These are phyloP conservation scores for Monomorium pharaonis DNA, from an alignment of 1,140 invertebrate species.

Conservation along the genomic window DNA sequence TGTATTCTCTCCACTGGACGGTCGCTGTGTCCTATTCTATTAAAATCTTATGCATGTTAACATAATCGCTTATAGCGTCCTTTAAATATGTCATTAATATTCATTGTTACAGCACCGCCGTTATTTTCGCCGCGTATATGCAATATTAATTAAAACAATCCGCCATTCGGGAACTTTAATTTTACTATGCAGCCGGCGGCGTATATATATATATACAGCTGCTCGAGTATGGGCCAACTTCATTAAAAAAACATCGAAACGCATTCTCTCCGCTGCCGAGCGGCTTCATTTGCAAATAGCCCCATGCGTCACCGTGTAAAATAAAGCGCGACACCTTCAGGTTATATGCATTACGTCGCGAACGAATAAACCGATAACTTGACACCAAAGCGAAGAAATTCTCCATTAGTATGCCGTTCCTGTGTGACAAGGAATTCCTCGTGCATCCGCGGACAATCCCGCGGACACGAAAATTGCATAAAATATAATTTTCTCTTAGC, in stretches of 20 bases:
- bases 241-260: constrained; percentile 76
- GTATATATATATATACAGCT: not conserved
- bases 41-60: constrained; percentile 48
- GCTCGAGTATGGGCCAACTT: constrained; percentile 43
- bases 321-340: constrained; percentile 55
- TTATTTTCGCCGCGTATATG: constrained; percentile 27
- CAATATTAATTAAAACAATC: constrained; percentile 54
- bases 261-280: constrained; percentile 69
- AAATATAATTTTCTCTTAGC: constrained; percentile 34
- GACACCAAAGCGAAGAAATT: not conserved
- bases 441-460: constrained; percentile 26
- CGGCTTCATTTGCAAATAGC: constrained; percentile 76
- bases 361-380: constrained; percentile 37
- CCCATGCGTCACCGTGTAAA: constrained; percentile 70
- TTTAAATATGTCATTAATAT: constrained; percentile 43
- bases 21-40: not conserved
- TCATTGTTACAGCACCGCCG: constrained; percentile 17
- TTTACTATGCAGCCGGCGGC: not conserved
- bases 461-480: constrained; percentile 14
- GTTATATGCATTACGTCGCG: constrained; percentile 21
- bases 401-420: constrained; percentile 17
- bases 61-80: not conserved
- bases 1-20: not conserved
- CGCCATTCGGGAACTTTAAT: constrained; percentile 51
- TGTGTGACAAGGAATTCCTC: not conserved